Base-by-base conservation (phyloP, 35 echinoderm and acorn worm genomes). In the Nesometra sesokonis region DNA sequence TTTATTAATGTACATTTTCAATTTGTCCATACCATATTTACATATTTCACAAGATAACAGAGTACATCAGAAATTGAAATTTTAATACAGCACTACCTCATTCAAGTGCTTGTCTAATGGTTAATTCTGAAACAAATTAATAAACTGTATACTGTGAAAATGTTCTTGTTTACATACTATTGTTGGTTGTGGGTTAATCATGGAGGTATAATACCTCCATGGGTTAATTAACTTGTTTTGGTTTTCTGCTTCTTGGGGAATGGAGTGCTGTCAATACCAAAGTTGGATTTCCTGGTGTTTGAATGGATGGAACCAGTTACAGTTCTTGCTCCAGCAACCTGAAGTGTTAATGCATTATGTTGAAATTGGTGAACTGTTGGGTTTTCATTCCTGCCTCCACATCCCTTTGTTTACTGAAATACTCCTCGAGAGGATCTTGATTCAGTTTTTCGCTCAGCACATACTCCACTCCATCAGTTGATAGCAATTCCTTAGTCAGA, bases 381-480 rank as follows among this genome's bases (percentile, higher is more conserved):
- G 81, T 34, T 37, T 30, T 37, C 35, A 37, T 83, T 83, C 8
- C 81, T 39, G 3, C 81, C 81, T 37, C 34, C 27, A 29, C 81
- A 36, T 35, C 34, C 36, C 23, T 38, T 30, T 83, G 81, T 39
- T 83, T 83, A n/a, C 81, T 83, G 35, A 83, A 83, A 23, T 83
- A 83, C 23, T 83, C 81, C 35, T 83, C 81, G 5, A 83, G 36
- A 5, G 81, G 81, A 83, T 83, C 81, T 29, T 83, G 81, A 30
- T 30, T 36, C 8, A 81, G 35, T 81, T 81, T 81, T 34, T 81
- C 80, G 21, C 80, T 81, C 33, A 81, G 32, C 30, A 81, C 30
- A 11, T 81, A 81, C 21, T 81, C 32, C 33, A 84, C 82, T 1
- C 82, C 82, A 32, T 81, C 80, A 81, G 35, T 31, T 2, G 27